These are phyloP conservation scores for Podotricha telesiphe DNA, from an alignment of 2,888 invertebrate genomes.

Conservation along the genomic window DNA sequence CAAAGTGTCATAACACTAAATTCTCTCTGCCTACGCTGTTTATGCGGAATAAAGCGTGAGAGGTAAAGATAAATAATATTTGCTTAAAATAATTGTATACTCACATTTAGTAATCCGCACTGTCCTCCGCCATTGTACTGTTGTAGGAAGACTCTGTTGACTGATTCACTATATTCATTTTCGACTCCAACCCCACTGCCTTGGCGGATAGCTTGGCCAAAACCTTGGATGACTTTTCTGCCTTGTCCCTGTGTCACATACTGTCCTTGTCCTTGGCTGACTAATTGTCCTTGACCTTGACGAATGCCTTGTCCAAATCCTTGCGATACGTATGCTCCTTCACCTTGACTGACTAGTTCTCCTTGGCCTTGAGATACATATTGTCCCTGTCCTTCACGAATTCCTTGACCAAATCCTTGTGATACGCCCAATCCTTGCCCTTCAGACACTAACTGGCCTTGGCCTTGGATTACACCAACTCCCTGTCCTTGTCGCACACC, in stretches of 20 bases:
- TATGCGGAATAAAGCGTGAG: no score
- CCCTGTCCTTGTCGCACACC: conserved; percentile 39
- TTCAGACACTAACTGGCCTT: conserved; percentile 50
- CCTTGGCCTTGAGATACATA: conserved; percentile 31
- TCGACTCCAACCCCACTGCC: conserved; percentile 56
- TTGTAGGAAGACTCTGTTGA: conserved; percentile 62
- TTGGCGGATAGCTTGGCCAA: conserved; percentile 47
- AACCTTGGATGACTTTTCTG: conserved; percentile 42
- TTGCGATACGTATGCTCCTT: conserved; percentile 40
- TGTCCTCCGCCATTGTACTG: conserved; percentile 63
- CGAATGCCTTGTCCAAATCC: conserved; percentile 45
- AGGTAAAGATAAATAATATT: background rate
- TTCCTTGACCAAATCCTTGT: conserved; percentile 53
- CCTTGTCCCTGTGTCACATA: conserved; percentile 49
- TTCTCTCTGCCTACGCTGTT: no score
- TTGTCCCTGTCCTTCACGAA: conserved; percentile 37
- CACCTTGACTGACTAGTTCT: conserved; percentile 32
- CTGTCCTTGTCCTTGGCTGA: conserved; percentile 49
- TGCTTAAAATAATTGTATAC: conserved; percentile 46
- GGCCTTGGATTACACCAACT: conserved; percentile 49
- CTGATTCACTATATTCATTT: conserved; percentile 62
- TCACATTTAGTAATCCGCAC: conserved; percentile 72
- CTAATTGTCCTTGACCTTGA: conserved; percentile 50
- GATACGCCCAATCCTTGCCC: conserved; percentile 24
- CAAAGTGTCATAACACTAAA: no score